phyloP scores from a whole-genome alignment of 2,888 invertebrate species.

The Lutraria lutraria region DNA sequence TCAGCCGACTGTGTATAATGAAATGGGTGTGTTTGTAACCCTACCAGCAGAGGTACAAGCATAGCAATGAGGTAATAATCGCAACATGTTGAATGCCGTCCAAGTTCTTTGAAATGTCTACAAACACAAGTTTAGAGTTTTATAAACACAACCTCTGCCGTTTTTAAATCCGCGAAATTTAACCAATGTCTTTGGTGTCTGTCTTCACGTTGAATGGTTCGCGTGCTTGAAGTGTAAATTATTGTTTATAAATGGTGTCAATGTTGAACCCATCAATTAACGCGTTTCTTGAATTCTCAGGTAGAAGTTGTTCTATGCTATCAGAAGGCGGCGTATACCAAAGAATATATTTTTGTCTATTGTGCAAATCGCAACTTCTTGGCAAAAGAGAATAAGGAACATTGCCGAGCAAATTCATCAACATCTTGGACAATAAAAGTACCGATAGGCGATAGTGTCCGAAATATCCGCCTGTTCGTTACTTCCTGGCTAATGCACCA shows the following conservation, averaged over 20 bases:
- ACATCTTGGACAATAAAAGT: too few species aligned
- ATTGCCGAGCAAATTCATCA: too few species aligned
- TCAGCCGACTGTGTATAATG: neutral
- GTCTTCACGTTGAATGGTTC: neutral
- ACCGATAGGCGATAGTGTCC: too few species aligned
- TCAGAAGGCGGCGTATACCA: too few species aligned
- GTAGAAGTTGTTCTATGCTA: too few species aligned
- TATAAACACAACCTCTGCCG: neutral
- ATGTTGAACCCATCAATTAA: neutral
- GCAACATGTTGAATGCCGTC: neutral
- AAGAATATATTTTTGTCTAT: too few species aligned
- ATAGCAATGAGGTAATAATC: neutral
- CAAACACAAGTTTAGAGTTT: neutral
- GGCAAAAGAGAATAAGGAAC: too few species aligned
- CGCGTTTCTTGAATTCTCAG: neutral
- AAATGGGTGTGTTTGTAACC: conserved; percentile 8
- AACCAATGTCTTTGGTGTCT: neutral
- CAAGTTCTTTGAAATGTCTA: conserved; percentile 8
- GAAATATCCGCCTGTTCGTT: too few species aligned
- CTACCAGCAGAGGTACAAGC: neutral
- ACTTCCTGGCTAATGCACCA: too few species aligned
- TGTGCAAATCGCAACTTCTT: too few species aligned
- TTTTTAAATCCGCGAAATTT: conserved; percentile 5
- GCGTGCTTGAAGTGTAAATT: neutral
- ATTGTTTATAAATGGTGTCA: neutral